A percentile compares a stretch with the other conserved stretches of the same genome.
Evolutionary conservation across 2,113 vertebrate species (phyloP).

Genomic region (Callaeas wilsoni): DNA sequence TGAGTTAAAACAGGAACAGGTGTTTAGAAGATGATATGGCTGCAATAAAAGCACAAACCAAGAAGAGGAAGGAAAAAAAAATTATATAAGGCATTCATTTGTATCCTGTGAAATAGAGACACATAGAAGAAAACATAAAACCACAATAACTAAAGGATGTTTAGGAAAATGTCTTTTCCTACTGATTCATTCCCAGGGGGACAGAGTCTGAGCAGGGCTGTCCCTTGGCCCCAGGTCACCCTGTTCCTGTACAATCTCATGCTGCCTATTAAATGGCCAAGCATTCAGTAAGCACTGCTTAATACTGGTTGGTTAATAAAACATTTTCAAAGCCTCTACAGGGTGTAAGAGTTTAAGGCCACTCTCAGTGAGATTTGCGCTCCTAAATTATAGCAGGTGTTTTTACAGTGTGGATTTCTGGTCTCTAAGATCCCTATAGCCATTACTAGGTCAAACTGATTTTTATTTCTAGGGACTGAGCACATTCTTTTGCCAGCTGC

Average conservation of each 20-base stretch:
- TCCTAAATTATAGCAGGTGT: neutral
- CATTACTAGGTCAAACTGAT: neutral
- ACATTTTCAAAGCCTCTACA: neutral
- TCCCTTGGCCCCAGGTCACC: neutral
- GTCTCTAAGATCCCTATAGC: neutral
- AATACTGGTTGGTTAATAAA: neutral
- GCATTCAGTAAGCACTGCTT: neutral
- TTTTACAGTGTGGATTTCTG: neutral
- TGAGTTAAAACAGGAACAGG: constrained; percentile 26
- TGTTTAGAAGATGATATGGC: constrained; percentile 9
- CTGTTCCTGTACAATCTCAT: neutral
- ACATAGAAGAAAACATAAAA: neutral
- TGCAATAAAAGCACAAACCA: neutral
- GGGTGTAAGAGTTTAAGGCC: neutral
- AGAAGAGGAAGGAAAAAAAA: neutral
- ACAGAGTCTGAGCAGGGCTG: neutral
- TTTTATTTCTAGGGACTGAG: neutral
- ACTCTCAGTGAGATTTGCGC: neutral
- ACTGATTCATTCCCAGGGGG: neutral
- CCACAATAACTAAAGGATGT: neutral
- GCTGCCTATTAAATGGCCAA: neutral
- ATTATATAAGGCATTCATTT: neutral
- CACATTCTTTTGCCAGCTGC: neutral
- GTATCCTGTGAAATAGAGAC: neutral
- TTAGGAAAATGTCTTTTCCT: neutral